A percentile compares a stretch with the other conserved stretches of the same genome.
Evolutionary conservation across 2,888 invertebrate species (phyloP).

Genomic region (Pristionchus entomophagus): DNA sequence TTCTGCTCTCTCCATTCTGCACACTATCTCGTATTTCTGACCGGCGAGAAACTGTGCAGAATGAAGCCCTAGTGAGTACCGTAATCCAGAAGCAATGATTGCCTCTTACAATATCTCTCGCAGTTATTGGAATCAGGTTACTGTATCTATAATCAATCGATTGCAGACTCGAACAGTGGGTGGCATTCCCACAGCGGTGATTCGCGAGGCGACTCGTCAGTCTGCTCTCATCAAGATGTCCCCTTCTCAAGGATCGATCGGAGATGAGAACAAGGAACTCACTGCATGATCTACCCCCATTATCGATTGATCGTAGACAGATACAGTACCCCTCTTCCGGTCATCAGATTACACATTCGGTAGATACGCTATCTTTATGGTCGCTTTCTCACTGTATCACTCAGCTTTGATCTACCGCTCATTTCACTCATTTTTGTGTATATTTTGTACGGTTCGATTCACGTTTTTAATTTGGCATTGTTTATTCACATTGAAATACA

Average conservation of each 20-base stretch:
- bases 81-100: no score
- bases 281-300: neutral
- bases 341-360: conserved; percentile 35
- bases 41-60: no score
- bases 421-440: conserved; percentile 10
- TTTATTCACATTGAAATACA: conserved; percentile 17
- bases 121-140: no score
- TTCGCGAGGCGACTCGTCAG: conserved; percentile 38
- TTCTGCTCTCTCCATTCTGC: no score
- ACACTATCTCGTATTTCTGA: no score
- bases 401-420: neutral
- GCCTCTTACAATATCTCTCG: no score
- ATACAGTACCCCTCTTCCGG: conserved; percentile 10
- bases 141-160: no score
- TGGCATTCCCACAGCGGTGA: conserved; percentile 13
- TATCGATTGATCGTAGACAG: conserved; percentile 21
- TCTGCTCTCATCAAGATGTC: conserved; percentile 8
- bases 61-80: no score
- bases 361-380: conserved; percentile 16
- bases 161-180: conserved; percentile 39
- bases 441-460: conserved; percentile 1
- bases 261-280: conserved; percentile 37
- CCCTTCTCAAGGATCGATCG: conserved; percentile 43
- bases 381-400: conserved; percentile 8
- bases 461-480: neutral